Base-by-base conservation (phyloP, 2,113 vertebrate genomes). In the Meleagris gallopavo region DNA sequence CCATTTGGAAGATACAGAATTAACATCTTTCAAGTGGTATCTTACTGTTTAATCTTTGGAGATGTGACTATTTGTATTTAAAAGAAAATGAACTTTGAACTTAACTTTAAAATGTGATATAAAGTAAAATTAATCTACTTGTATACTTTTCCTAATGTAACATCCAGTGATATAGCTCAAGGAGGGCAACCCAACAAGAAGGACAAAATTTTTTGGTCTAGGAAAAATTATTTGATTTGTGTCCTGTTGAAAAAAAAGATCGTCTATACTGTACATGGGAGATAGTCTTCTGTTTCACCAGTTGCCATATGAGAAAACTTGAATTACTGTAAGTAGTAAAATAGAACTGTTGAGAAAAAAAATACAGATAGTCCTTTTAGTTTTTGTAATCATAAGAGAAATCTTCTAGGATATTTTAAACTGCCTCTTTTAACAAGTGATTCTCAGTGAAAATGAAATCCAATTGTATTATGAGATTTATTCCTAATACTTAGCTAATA, bases 391-490 rank as follows among this genome's bases (percentile, higher is more conserved):
- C 5, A 74, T 86, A 86, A 74, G 54, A 64, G 65, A 34, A 13
- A 61, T 20, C 43, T 88, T 88, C 40, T 78, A 74, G n/a, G 54
- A 57, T 73, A 57, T 79, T 70, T 88, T 74, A 48, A 55, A 57
- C 27, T 69, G 6, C 25, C 6, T 72, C 58, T 87, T 94, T 69
- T 58, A 74, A 86, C 64, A 75, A 64, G 64, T 75, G 27, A 43
- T 66, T 90, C 71, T 41, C 52, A 72, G 72, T 83, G 82, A 81
- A 92, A 97, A 65, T 65, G 13, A 89, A 95, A 84, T 91, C 81
- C 52, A 95, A 25, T 61, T 86, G 41, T 78, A 96, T 96, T 78
- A 96, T 72, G 90, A 96, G 94, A 91, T 95, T 96, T 92, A 38
- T 85, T 72, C 92, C 87, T 94, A 94, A 97, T 94, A 67, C 90